Percentiles rank a stretch among this genome's conserved stretches.
Conservation (phyloP, 2,797 vertebrate species). For the Momotus momota region DNA sequence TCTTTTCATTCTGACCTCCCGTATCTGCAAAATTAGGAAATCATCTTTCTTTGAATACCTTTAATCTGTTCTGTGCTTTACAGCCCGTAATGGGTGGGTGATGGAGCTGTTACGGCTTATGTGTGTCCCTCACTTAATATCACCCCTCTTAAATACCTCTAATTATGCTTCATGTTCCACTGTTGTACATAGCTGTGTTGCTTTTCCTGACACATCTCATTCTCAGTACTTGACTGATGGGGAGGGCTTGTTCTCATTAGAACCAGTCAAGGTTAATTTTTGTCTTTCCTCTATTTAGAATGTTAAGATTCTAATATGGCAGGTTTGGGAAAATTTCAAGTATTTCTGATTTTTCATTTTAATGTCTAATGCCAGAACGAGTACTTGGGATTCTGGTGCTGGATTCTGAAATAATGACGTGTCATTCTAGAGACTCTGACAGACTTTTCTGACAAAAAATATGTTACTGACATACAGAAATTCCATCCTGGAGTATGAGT, state of each 20-base stretch:
- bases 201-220: neutral
- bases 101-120: neutral
- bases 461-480: neutral
- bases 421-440: neutral
- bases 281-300: neutral
- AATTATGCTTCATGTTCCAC: neutral
- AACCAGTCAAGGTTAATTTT: neutral
- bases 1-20: neutral
- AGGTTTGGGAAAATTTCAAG: neutral
- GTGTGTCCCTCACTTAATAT: neutral
- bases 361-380: neutral
- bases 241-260: neutral
- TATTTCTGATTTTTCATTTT: neutral
- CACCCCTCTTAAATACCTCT: neutral
- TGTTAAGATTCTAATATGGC: neutral
- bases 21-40: neutral
- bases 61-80: neutral
- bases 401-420: neutral
- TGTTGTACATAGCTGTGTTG: neutral
- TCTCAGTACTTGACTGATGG: neutral
- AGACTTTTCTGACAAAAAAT: neutral
- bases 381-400: neutral
- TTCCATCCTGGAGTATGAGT: neutral
- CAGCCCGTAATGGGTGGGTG: neutral
- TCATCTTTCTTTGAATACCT: neutral